Evolutionary conservation across 2,797 vertebrate species (phyloP), one percentile per base, ranked within the genome.

Genomic region (Periophthalmus magnuspinnatus): DNA sequence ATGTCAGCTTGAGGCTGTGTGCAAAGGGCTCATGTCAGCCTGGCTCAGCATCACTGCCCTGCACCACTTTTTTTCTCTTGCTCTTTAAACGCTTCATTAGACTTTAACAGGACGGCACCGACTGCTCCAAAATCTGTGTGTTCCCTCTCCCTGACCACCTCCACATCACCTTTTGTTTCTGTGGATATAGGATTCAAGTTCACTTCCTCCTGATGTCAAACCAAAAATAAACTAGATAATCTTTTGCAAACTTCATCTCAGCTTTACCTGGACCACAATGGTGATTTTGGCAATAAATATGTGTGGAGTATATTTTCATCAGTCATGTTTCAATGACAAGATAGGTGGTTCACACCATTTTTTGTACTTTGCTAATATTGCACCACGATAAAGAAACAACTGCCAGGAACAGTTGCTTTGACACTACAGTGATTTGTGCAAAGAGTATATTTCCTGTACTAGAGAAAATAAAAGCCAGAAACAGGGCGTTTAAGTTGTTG

Each of bases 31-130:
- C 88, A 88, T 90, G 90, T 92, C 84, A 86, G 77, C 82, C 88
- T 86, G 86, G 82, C 85, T 92, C 90, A 92, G 76, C 86, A 89
- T 90, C 90, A 89, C 73, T 48, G 67, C 89, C 86, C 79, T 84
- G 85, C 86, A 84, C 81, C 79, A 88, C 86, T 91, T 88, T 88
- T 28, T 88, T 89, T 77, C 79, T 82, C 76, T 70, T 70, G 82
- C 84, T 82, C 74, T 81, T 81, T 86, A 88, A 89, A 90, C 75
- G 88, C 61, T 90, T 91, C 90, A 92, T 92, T 92, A 90, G 86
- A 68, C 82, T 86, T 88, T 82, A 91, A 90, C 88, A 89, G 84
- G 86, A 85, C 88, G 84, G 81, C 81, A 83, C 84, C 83, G 72
- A 65, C 67, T 60, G 80, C 74, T 84, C 76, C 55, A 75, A 84